Conservation (phyloP, 2,113 vertebrate species). For the Albula glossodonta region DNA sequence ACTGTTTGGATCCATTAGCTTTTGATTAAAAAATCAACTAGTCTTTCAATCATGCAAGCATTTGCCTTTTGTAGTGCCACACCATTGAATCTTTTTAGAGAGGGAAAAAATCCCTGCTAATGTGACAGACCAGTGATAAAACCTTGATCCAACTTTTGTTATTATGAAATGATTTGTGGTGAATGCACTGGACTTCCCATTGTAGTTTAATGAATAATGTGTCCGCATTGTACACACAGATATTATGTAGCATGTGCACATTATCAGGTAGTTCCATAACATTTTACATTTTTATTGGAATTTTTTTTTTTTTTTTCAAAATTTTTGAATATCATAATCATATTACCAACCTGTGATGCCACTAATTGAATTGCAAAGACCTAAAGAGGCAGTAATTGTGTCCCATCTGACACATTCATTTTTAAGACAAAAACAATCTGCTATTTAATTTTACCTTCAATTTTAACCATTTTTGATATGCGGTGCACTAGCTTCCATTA, state of each 20-base stretch:
- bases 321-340: neutral
- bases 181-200: neutral
- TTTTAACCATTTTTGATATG: neutral
- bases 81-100: neutral
- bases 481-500: neutral
- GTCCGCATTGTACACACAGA: neutral
- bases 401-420: conserved; percentile 11
- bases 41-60: conserved; percentile 10
- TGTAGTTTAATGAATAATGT: neutral
- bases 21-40: conserved; percentile 20
- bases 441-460: conserved; percentile 6
- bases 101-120: neutral
- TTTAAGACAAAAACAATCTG: conserved; percentile 32
- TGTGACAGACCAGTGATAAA: neutral
- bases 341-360: neutral
- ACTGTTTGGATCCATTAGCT: conserved; percentile 24
- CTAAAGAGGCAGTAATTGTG: neutral
- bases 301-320: no score
- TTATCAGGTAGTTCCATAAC: neutral
- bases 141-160: neutral
- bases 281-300: neutral
- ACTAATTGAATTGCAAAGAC: neutral
- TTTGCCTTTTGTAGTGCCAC: neutral
- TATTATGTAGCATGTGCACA: neutral
- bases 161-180: neutral